Evolutionary conservation across 2,797 vertebrate genomes (phyloP).

Genomic region (Luscinia luscinia): DNA sequence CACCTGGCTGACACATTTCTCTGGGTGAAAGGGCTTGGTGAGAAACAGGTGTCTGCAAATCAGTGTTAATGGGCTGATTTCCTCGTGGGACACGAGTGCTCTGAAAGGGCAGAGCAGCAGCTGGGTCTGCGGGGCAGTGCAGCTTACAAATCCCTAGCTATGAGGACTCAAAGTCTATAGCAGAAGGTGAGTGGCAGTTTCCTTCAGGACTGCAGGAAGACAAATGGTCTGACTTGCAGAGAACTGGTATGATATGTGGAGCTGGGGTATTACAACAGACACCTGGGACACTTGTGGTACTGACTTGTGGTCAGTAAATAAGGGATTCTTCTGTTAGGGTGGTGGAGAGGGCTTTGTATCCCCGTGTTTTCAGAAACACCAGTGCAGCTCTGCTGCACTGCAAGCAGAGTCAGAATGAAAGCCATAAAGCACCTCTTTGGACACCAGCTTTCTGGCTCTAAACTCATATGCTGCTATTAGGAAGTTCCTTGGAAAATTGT

Average conservation of each 20-base stretch:
- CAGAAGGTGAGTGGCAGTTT: not conserved
- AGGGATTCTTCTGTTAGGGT: not conserved
- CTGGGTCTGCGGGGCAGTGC: not conserved
- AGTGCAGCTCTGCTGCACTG: not conserved
- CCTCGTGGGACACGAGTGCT: not conserved
- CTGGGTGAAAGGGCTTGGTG: not conserved
- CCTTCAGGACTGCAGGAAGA: not conserved
- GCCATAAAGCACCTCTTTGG: not conserved
- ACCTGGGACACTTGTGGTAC: not conserved
- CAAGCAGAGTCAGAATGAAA: not conserved
- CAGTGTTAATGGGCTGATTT: not conserved
- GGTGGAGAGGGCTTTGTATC: not conserved
- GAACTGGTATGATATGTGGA: not conserved
- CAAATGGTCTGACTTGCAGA: not conserved
- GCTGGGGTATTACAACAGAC: not conserved
- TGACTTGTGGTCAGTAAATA: not conserved
- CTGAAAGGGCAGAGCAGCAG: not conserved
- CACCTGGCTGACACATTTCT: not conserved
- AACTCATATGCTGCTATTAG: not conserved
- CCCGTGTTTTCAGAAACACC: not conserved
- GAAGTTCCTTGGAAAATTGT: not conserved
- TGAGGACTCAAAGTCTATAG: not conserved
- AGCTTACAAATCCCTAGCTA: not conserved
- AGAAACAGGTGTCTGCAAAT: not conserved
- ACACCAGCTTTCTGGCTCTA: not conserved